Evolutionary conservation across 35 echinoderm and acorn worm species (phyloP), one percentile per base, ranked within the genome.

Genomic region (Heliocidaris tuberculata): DNA sequence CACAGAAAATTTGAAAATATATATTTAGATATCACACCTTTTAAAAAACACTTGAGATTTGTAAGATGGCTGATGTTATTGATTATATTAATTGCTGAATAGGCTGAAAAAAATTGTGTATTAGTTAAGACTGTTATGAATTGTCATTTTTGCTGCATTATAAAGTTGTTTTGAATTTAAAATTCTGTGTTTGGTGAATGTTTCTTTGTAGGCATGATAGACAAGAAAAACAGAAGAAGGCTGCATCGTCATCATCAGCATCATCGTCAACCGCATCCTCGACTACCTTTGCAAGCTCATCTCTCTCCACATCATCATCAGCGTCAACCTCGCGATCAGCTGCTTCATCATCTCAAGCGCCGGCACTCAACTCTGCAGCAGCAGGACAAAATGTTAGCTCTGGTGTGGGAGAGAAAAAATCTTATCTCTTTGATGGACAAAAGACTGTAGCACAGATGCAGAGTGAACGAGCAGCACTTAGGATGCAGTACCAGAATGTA

Each of bases 391-490:
- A 30, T 48, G 47, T 5, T 1, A 78, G 65, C 90, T 92, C 95
- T 13, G 95, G 65, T 19, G 65, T 24, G 27, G 65, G 65, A 78
- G 65, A 85, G 95, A 47, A 96, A 78, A 48, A 65, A 50, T 31
- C n/a, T 2, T 30, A 15, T 29, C 49, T 9, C 56, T 85, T 87
- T 7, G 97, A 96, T 59, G 94, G 94, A 92, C 97, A 98, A 65
- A 98, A 98, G 92, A 98, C 97, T 61, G 96, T 98, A 19, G 97
- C 97, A 19, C 97, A 98, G 54, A 87, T 98, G 48, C 96, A 98
- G 86, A 95, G 88, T 95, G 97, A 98, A 92, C 95, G 96, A 9
- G 95, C 92, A 27, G 93, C 85, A 16, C 96, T 96, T 56, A 86
- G 92, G 59, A 93, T 94, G 95, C 95, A 96, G 59, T 96, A 94